phyloP scores from a whole-genome alignment of 2,797 vertebrate genomes.

The Anableps anableps region DNA sequence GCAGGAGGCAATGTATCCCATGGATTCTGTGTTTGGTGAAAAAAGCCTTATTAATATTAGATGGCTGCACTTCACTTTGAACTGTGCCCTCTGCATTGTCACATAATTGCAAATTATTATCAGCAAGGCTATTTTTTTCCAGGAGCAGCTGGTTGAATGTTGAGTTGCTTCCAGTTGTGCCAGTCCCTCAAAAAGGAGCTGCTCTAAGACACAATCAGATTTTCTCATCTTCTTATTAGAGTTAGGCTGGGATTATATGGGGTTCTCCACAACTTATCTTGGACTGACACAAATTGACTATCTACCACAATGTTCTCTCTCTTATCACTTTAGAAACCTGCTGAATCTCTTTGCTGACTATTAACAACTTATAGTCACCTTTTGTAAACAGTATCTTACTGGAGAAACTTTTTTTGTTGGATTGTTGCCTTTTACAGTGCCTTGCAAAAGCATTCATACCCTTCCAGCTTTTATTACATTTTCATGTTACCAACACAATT shows the following conservation, averaged over 20 bases:
- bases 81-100: conserved; percentile 61
- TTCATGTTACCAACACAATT: background rate
- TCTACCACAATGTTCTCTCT: conserved; percentile 53
- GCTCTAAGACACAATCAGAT: conserved; percentile 68
- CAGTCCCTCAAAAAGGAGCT: conserved; percentile 54
- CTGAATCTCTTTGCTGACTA: conserved; percentile 36
- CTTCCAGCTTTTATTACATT: background rate
- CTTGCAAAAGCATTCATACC: background rate
- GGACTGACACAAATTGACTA: conserved; percentile 69
- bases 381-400: conserved; percentile 3
- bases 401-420: conserved; percentile 34
- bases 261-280: conserved; percentile 64
- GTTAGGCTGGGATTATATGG: conserved; percentile 64
- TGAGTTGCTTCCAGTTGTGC: conserved; percentile 44
- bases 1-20: conserved; percentile 26
- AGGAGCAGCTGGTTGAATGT: conserved; percentile 53
- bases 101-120: conserved; percentile 62
- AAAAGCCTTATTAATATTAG: conserved; percentile 61
- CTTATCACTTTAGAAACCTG: conserved; percentile 63
- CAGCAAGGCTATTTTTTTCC: conserved; percentile 15
- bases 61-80: conserved; percentile 57
- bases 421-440: conserved; percentile 10
- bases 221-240: conserved; percentile 75
- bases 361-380: conserved; percentile 40
- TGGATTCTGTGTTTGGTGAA: conserved; percentile 28